These are phyloP conservation scores for Apamea monoglypha DNA, from an alignment of 2,888 invertebrate genomes.

Conservation along the genomic window DNA sequence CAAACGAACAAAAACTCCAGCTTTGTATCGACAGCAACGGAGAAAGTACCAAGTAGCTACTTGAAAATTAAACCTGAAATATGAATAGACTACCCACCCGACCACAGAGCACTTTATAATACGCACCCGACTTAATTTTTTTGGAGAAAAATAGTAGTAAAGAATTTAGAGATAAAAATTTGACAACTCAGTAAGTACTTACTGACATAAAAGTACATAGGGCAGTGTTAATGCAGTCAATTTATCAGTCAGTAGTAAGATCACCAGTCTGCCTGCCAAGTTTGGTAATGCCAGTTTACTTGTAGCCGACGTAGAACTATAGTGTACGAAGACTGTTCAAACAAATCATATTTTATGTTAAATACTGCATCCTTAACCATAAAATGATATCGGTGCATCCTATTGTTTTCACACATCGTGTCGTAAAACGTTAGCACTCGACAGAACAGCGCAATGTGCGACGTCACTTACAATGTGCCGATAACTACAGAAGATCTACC, in stretches of 20 bases:
- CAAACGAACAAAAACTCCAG: constrained; percentile 58
- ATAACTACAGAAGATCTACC: constrained; percentile 4
- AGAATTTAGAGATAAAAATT: no score
- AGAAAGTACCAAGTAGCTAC: not conserved
- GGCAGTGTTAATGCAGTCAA: not conserved
- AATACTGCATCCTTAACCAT: not conserved
- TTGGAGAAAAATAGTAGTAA: not conserved
- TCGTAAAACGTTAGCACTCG: constrained; percentile 30
- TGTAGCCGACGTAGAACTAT: not conserved
- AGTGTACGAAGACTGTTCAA: not conserved
- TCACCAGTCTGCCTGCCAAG: no score
- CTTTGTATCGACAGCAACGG: constrained; percentile 28
- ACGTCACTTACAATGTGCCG: not conserved
- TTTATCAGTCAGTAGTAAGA: not conserved
- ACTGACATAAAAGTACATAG: not conserved
- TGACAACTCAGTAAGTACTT: not conserved
- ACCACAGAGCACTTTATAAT: no score
- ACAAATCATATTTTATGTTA: constrained; percentile 1
- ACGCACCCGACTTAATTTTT: not conserved
- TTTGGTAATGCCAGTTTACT: not conserved
- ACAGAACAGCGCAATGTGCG: not conserved
- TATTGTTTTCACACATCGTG: constrained; percentile 4
- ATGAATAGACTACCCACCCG: not conserved
- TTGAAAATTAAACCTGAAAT: not conserved
- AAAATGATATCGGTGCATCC: constrained; percentile 5